Percentiles rank a stretch among this genome's conserved stretches.
phyloP scores from a whole-genome alignment of 2,797 vertebrate species.

The Rhinatrema bivittatum region DNA sequence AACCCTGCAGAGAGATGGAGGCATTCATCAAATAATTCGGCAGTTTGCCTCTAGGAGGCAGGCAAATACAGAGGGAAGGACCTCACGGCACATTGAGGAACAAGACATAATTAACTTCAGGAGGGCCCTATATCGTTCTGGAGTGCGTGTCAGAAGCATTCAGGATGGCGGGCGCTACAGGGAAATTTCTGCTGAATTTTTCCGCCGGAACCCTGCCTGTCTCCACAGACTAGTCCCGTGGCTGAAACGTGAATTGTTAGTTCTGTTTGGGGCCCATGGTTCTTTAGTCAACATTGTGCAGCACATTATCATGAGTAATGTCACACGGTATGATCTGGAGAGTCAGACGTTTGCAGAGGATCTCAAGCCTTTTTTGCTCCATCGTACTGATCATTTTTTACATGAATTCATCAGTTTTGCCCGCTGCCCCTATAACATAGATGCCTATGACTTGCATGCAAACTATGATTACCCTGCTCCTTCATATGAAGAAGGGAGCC shows the following conservation, averaged over 20 bases:
- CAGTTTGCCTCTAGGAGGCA: constrained; percentile 63
- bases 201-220: constrained; percentile 82
- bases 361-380: constrained; percentile 79
- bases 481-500: constrained; percentile 78
- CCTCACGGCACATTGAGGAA: constrained; percentile 60
- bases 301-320: constrained; percentile 85
- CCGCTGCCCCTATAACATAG: constrained; percentile 84
- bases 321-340: constrained; percentile 79
- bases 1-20: constrained; percentile 45
- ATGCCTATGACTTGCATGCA: constrained; percentile 83
- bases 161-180: constrained; percentile 79
- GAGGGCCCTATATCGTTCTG: constrained; percentile 78
- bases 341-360: constrained; percentile 74
- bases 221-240: constrained; percentile 85
- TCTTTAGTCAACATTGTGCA: constrained; percentile 86
- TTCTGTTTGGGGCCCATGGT: constrained; percentile 79
- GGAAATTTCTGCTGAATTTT: constrained; percentile 85
- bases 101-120: constrained; percentile 84
- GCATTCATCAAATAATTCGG: constrained; percentile 67
- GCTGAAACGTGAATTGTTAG: constrained; percentile 81
- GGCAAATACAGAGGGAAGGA: constrained; percentile 65
- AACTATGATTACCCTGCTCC: constrained; percentile 81
- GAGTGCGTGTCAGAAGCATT: constrained; percentile 68
- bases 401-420: constrained; percentile 92
- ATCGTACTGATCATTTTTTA: constrained; percentile 85